Percentiles rank a stretch among this genome's conserved stretches.
These are phyloP conservation scores for Gandaritis pyraliata DNA, from an alignment of 2,888 invertebrate species.

Conservation along the genomic window DNA sequence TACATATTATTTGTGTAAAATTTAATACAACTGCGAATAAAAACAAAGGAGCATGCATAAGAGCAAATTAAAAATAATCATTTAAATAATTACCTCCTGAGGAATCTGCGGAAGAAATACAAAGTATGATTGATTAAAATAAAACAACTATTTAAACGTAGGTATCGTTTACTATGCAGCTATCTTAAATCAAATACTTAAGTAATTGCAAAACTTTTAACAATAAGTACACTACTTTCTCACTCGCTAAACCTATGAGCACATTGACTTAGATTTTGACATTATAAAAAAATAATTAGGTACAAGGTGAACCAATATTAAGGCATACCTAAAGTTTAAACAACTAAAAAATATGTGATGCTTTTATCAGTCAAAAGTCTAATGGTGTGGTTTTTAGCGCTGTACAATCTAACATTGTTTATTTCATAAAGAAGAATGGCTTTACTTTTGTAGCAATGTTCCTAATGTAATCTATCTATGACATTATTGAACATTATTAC, in stretches of 20 bases:
- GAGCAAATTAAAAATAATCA: neutral
- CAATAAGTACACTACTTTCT: neutral
- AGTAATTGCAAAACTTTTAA: neutral
- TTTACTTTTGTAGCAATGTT: too few relatives aligned
- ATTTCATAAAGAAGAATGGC: too few relatives aligned
- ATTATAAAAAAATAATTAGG: neutral
- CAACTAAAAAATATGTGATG: too few relatives aligned
- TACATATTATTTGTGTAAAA: too few relatives aligned
- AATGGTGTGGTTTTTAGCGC: too few relatives aligned
- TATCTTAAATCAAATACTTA: neutral
- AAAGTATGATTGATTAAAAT: conserved; percentile 2
- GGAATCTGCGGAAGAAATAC: conserved; percentile 22
- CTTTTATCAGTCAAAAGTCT: too few relatives aligned
- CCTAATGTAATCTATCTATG: too few relatives aligned
- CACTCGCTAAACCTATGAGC: neutral
- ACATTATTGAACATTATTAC: too few relatives aligned
- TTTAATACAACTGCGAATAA: too few relatives aligned
- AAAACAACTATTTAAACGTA: conserved; percentile 13
- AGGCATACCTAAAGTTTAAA: too few relatives aligned
- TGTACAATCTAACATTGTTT: too few relatives aligned
- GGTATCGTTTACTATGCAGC: neutral
- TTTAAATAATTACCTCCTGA: conserved; percentile 20
- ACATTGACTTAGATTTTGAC: neutral
- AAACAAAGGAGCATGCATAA: conserved; percentile 10
- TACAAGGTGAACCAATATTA: neutral